Evolutionary conservation across 2,113 vertebrate genomes (phyloP).

Genomic region (Lutjanus erythropterus): DNA sequence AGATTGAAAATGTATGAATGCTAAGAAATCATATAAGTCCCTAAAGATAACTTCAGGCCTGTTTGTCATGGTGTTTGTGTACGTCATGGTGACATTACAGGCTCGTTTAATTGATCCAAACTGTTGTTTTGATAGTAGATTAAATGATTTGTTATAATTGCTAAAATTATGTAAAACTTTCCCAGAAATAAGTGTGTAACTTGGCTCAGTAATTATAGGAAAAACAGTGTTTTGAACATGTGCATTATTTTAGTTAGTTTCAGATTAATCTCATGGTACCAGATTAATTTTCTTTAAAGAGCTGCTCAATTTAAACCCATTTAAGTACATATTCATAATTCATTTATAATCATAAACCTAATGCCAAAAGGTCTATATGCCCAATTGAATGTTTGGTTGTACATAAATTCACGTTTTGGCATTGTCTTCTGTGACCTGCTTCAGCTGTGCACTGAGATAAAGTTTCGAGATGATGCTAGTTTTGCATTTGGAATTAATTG

Average conservation of each 20-base stretch:
- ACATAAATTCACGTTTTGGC: no score
- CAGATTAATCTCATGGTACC: no score
- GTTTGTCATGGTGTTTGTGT: background rate
- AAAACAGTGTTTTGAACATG: background rate
- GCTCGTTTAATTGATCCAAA: no score
- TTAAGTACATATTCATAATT: background rate
- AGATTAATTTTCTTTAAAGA: background rate
- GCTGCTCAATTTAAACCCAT: background rate
- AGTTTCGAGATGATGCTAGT: background rate
- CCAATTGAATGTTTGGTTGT: background rate
- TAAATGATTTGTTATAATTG: no score
- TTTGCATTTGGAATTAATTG: background rate
- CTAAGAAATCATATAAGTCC: background rate
- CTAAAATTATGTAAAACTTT: background rate
- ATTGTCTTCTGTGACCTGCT: background rate
- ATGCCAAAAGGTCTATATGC: background rate
- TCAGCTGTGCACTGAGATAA: background rate
- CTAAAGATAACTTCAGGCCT: background rate
- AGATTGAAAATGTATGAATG: no score
- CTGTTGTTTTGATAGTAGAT: no score
- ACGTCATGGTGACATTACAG: no score
- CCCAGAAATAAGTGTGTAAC: background rate
- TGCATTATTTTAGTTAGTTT: background rate
- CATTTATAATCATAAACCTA: background rate
- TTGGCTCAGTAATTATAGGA: background rate